These are phyloP conservation scores for Rhizomys pruinosus DNA, from an alignment of 2,113 vertebrate genomes.

Conservation along the genomic window DNA sequence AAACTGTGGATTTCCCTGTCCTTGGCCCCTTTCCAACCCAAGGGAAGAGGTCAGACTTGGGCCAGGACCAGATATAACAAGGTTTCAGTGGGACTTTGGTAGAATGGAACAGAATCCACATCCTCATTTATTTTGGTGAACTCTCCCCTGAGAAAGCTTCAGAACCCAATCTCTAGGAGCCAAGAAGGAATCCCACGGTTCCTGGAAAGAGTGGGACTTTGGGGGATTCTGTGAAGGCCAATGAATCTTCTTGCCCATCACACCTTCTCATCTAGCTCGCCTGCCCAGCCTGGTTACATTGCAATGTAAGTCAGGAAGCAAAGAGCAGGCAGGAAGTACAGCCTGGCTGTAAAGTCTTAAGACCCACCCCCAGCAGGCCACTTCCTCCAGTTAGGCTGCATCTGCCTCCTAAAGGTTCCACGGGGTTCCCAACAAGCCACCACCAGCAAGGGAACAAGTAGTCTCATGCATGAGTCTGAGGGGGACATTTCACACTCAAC, in stretches of 20 bases:
- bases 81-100: background rate
- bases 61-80: rapidly evolving
- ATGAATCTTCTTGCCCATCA: rapidly evolving
- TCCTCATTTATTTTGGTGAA: background rate
- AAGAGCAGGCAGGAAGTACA: background rate
- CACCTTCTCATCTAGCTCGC: rapidly evolving
- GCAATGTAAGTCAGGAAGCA: too few relatives aligned
- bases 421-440: background rate
- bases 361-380: too few relatives aligned
- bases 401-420: background rate
- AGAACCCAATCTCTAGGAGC: background rate
- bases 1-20: rapidly evolving
- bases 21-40: background rate
- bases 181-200: background rate
- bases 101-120: background rate
- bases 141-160: background rate
- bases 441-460: background rate
- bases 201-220: background rate
- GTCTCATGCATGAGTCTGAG: background rate
- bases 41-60: background rate
- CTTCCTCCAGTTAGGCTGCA: background rate
- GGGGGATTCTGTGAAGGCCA: background rate
- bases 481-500: background rate
- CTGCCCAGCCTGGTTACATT: background rate
- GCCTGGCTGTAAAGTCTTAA: background rate